phyloP scores from a whole-genome alignment of 2,797 vertebrate species.

The Silurus lanzhouensis region DNA sequence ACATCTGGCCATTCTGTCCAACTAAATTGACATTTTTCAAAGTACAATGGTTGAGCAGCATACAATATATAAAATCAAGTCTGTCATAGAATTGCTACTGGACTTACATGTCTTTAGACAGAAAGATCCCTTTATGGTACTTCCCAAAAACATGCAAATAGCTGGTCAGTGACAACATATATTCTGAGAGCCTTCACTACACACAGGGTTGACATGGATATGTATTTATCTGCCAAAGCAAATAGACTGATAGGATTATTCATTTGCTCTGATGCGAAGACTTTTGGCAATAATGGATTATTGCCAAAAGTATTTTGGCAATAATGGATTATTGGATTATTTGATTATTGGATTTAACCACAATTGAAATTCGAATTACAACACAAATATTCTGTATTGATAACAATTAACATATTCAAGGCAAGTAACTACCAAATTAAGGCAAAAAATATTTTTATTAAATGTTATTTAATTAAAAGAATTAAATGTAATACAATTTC shows the following conservation, averaged over 20 bases:
- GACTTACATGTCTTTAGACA: background rate
- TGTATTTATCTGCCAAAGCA: background rate
- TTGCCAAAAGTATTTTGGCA: background rate
- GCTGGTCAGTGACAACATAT: background rate
- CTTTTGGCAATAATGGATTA: background rate
- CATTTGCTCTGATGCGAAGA: background rate
- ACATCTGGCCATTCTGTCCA: background rate
- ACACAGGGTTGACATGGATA: background rate
- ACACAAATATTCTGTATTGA: background rate
- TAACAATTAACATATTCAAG: background rate
- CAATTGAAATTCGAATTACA: background rate
- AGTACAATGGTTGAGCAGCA: background rate
- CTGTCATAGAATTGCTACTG: background rate
- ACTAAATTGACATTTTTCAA: background rate
- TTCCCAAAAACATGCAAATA: background rate
- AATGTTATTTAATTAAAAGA: background rate
- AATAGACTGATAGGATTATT: background rate
- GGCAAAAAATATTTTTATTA: too few species aligned
- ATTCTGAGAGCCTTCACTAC: background rate
- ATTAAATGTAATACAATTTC: background rate
- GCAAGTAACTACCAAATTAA: background rate
- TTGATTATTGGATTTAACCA: background rate
- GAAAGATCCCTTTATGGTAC: background rate
- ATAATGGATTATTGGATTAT: background rate
- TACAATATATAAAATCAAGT: background rate